Evolutionary conservation across 2,888 invertebrate genomes (phyloP).

Genomic region (Heliothis peltigera): DNA sequence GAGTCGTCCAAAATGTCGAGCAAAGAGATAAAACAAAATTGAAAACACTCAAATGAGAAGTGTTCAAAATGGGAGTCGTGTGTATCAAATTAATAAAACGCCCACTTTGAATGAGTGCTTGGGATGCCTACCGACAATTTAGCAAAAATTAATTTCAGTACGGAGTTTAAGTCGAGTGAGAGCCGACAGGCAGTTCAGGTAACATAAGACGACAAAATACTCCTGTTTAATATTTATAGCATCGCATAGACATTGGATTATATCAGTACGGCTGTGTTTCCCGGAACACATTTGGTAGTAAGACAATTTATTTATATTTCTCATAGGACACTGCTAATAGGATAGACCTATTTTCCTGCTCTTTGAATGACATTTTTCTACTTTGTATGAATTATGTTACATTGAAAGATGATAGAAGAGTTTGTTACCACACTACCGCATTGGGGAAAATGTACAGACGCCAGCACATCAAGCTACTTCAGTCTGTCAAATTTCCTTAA

Average conservation of each 20-base stretch:
- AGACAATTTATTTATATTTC: not conserved
- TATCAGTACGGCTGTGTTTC: not conserved
- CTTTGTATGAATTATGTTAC: no score
- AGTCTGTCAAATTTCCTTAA: no score
- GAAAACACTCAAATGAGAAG: conserved; percentile 12
- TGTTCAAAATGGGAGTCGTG: conserved; percentile 46
- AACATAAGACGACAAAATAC: conserved; percentile 14
- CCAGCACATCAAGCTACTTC: no score
- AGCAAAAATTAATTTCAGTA: conserved; percentile 53
- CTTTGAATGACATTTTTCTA: no score
- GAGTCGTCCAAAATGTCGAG: not conserved
- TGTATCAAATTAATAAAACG: conserved; percentile 56
- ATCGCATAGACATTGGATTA: not conserved
- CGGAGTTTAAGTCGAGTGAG: conserved; percentile 47
- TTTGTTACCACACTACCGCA: no score
- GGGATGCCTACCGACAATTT: conserved; percentile 44
- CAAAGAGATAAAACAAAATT: conserved; percentile 5
- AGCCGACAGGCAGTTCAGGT: conserved; percentile 15
- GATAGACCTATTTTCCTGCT: no score
- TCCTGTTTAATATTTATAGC: conserved; percentile 16
- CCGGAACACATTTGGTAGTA: no score
- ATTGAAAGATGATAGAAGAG: no score
- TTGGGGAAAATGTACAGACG: no score
- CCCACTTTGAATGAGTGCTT: conserved; percentile 38
- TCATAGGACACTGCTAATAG: not conserved